A percentile compares a stretch with the other conserved stretches of the same genome.
Evolutionary conservation across 2,113 vertebrate species (phyloP).

Genomic region (Periophthalmus modestus): DNA sequence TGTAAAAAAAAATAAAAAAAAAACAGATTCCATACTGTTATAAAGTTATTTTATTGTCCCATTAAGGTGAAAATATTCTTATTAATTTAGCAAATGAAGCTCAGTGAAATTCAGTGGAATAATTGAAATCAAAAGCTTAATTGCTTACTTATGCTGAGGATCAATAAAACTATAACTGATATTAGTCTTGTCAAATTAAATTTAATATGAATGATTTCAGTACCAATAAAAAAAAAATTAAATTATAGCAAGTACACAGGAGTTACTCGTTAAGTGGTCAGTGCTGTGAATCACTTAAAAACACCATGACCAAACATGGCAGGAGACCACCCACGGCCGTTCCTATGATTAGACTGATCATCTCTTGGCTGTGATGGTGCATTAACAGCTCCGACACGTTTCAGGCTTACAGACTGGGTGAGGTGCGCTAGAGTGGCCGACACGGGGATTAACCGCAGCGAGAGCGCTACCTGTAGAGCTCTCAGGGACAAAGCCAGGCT

Average conservation of each 20-base stretch:
- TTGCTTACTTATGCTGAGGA: background rate
- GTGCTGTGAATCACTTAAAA: conserved; percentile 22
- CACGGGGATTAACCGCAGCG: conserved; percentile 73
- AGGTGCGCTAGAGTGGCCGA: conserved; percentile 74
- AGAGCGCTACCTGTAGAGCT: conserved; percentile 62
- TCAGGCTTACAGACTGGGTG: conserved; percentile 42
- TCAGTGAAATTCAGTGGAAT: too few species aligned
- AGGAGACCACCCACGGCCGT: conserved; percentile 56
- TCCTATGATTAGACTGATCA: conserved; percentile 61
- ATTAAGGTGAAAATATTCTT: too few species aligned
- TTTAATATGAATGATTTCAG: too few species aligned
- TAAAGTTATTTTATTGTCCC: too few species aligned
- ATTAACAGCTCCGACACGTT: conserved; percentile 74
- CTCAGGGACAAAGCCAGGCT: conserved; percentile 49
- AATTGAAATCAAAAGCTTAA: background rate
- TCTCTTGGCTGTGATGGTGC: conserved; percentile 67
- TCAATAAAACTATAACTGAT: background rate
- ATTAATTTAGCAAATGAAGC: too few species aligned
- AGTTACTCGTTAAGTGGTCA: background rate
- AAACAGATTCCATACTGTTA: too few species aligned
- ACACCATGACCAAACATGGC: conserved; percentile 47
- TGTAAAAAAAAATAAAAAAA: too few species aligned
- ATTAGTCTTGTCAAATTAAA: too few species aligned
- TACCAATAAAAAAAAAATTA: too few species aligned
- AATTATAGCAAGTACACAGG: background rate